Percentiles rank a stretch among this genome's conserved stretches.
These are phyloP conservation scores for Camelus bactrianus DNA, from an alignment of 2,113 vertebrate genomes.

Conservation along the genomic window DNA sequence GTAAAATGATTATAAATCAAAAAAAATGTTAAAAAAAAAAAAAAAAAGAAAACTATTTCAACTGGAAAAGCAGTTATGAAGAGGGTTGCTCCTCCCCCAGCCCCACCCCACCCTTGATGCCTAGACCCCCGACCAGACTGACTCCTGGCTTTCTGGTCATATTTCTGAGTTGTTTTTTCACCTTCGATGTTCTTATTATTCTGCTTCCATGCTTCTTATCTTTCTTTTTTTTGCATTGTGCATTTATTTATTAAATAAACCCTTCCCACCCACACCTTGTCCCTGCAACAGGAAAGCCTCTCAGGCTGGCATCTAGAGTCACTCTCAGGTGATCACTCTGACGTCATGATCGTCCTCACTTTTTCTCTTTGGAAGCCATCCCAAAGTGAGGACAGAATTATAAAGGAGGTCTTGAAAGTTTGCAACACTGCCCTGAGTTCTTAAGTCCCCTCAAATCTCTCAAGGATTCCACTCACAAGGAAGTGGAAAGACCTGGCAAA, in stretches of 20 bases:
- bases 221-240: background rate
- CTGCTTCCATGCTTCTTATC: background rate
- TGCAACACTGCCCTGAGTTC: background rate
- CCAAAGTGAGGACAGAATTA: background rate
- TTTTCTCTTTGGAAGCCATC: background rate
- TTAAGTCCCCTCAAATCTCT: background rate
- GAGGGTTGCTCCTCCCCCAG: accelerated
- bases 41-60: background rate
- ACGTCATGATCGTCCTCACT: background rate
- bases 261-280: background rate
- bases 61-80: background rate
- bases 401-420: background rate
- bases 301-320: background rate
- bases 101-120: background rate
- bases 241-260: background rate
- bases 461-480: background rate
- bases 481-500: background rate
- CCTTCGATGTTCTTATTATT: background rate
- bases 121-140: background rate
- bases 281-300: background rate
- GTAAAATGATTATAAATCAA: no score
- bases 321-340: background rate
- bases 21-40: no score
- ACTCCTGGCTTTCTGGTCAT: background rate
- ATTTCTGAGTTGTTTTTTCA: background rate